phyloP scores from a whole-genome alignment of 92 coral and sea anemone species.

The Phenganax marumi region DNA sequence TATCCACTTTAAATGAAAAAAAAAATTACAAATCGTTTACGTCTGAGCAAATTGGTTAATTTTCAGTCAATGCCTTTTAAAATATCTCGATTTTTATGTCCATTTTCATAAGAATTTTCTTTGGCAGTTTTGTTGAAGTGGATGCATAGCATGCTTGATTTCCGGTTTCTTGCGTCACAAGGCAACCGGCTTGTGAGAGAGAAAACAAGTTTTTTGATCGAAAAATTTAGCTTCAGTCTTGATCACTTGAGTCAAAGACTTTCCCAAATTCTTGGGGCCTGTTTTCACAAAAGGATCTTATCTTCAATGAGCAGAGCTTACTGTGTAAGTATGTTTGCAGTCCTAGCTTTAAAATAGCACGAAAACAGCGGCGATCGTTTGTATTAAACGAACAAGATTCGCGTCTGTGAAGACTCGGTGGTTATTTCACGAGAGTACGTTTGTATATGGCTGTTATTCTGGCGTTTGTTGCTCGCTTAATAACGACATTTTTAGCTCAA shows the following conservation, averaged over 20 bases:
- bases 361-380: neutral
- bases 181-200: constrained; percentile 87
- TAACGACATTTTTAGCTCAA: neutral
- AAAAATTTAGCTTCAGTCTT: constrained; percentile 29
- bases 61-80: neutral
- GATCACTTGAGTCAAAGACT: constrained; percentile 43
- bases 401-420: neutral
- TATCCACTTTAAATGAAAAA: too few species aligned
- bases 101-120: neutral
- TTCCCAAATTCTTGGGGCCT: constrained; percentile 41
- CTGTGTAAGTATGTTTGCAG: constrained; percentile 63
- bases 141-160: neutral
- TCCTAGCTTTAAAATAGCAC: neutral
- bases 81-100: neutral
- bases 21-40: neutral
- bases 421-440: constrained; percentile 1
- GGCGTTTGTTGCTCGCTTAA: neutral
- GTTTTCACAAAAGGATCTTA: constrained; percentile 39
- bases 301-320: constrained; percentile 95
- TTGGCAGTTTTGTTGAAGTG: neutral
- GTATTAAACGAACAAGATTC: neutral
- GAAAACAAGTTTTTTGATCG: constrained; percentile 42
- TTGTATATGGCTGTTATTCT: constrained; percentile 12
- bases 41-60: neutral
- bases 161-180: constrained; percentile 88